Conservation (phyloP, 2,113 vertebrate species). For the Sigmodon hispidus region DNA sequence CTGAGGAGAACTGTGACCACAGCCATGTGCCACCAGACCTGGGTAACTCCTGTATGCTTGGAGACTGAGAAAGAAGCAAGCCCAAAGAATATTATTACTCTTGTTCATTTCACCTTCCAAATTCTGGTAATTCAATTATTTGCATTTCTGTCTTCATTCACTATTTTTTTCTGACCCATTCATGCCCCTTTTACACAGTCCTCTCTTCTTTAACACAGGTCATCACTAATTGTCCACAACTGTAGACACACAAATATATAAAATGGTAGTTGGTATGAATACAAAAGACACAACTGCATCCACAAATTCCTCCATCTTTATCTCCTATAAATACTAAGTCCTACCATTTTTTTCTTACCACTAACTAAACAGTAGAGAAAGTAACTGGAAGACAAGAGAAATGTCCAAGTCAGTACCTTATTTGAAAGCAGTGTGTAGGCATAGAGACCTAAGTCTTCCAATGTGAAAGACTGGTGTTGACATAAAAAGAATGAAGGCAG, state of each 20-base stretch:
- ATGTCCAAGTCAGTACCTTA: not conserved
- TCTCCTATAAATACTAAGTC: not conserved
- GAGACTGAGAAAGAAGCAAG: not conserved
- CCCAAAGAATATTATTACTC: not conserved
- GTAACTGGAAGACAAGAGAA: not conserved
- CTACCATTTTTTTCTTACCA: not conserved
- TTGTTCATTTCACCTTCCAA: not conserved
- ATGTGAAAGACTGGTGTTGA: conserved; percentile 8
- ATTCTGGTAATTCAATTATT: not conserved
- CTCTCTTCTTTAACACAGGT: not conserved
- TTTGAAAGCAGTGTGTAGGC: not conserved
- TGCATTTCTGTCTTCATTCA: not conserved
- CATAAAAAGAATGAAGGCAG: conserved; percentile 21
- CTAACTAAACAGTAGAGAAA: not conserved
- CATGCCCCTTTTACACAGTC: not conserved
- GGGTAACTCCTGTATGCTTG: not conserved
- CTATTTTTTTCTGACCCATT: not conserved
- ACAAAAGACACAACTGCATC: not conserved
- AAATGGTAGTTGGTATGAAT: not conserved
- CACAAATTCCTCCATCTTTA: not conserved
- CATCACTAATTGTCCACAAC: not conserved
- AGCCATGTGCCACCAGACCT: not conserved
- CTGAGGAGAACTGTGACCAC: not conserved
- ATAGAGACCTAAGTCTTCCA: not conserved
- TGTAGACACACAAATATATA: not conserved